Conservation (phyloP, 2,888 invertebrate genomes). For the Prosopocoilus inquinatus region DNA sequence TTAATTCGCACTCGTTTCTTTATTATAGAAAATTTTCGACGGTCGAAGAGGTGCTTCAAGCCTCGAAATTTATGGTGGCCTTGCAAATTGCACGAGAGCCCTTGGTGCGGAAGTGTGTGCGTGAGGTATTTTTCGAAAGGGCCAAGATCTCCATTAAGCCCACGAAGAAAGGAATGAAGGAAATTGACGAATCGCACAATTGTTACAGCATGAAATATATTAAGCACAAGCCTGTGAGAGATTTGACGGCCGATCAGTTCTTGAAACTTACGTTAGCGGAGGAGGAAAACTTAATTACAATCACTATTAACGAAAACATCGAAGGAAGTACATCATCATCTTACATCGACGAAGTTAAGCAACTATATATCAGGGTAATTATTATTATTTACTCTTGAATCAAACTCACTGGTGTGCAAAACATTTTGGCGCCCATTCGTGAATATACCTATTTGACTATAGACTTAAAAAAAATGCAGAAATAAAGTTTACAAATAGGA, state of each 20-base stretch:
- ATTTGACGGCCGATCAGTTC: slow-evolving; percentile 87
- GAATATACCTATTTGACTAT: slow-evolving; percentile 6
- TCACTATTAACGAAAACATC: slow-evolving; percentile 71
- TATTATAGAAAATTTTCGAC: slow-evolving; percentile 61
- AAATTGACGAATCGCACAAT: slow-evolving; percentile 93
- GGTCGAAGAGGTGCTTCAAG: slow-evolving; percentile 81
- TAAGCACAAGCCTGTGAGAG: slow-evolving; percentile 87
- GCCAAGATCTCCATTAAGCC: slow-evolving; percentile 80
- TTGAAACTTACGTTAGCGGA: slow-evolving; percentile 78
- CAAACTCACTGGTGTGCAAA: too few relatives aligned
- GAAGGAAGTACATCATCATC: slow-evolving; percentile 74
- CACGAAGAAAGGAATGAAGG: slow-evolving; percentile 88
- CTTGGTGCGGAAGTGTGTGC: slow-evolving; percentile 75
- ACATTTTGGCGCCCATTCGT: too few relatives aligned
- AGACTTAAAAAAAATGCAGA: too few relatives aligned
- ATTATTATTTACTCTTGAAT: slow-evolving; percentile 1
- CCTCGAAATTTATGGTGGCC: slow-evolving; percentile 92
- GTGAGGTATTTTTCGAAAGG: slow-evolving; percentile 85
- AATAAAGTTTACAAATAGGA: too few relatives aligned
- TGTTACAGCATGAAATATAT: slow-evolving; percentile 87
- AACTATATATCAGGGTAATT: slow-evolving; percentile 73
- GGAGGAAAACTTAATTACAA: slow-evolving; percentile 75
- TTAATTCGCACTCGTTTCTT: background rate
- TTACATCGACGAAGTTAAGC: slow-evolving; percentile 87
- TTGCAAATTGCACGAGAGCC: slow-evolving; percentile 92